Base-by-base conservation (phyloP, 2,888 invertebrate species). In the Euplagia quadripunctaria region DNA sequence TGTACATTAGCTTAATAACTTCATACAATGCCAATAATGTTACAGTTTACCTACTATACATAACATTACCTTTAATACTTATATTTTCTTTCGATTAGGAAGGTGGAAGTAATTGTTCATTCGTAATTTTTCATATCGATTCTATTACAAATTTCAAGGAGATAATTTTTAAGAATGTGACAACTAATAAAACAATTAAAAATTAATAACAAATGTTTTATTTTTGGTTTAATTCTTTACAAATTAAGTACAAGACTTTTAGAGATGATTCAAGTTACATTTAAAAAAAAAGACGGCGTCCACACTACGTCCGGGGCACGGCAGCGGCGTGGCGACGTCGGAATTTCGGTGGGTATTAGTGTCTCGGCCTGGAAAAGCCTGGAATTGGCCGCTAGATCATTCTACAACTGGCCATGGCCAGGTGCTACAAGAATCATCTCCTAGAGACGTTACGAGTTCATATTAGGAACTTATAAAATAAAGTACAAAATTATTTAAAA, bases 131-230 rank as follows among this genome's bases (percentile, higher is more conserved):
- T 46, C 6, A 4, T 46, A 8, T 46, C 4, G 9, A 6, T 46
- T 46, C 43, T 46, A 46, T 46, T 9, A 46, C 43, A 31, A 31
- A 31, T 1, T 31, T 31, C 31, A 55, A 17, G 16, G 12, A 6
- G 41, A 8, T 64, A 41, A 3, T 64, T 41, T 64, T 66, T 63
- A 71, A 43, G 72, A 71, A 71, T 69, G 16, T 16, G 74, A 78
- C 69, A 73, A 80, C 64, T 12, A 83, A 84, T 79, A 76, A 84
- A 82, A 79, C 69, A 67, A 84, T 76, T 46, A 68, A 12, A 72
- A 79, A 81, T 82, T 79, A 68, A 82, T 84, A 84, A 85, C 84
- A 74, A 82, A 74, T 67, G 73, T 84, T 82, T 84, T 82, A 85
- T 84, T 84, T 85, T 79, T 84, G 76, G 85, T 84, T 83, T 83